phyloP scores from a whole-genome alignment of 2,888 invertebrate genomes.

The Chrysodeixis includens region DNA sequence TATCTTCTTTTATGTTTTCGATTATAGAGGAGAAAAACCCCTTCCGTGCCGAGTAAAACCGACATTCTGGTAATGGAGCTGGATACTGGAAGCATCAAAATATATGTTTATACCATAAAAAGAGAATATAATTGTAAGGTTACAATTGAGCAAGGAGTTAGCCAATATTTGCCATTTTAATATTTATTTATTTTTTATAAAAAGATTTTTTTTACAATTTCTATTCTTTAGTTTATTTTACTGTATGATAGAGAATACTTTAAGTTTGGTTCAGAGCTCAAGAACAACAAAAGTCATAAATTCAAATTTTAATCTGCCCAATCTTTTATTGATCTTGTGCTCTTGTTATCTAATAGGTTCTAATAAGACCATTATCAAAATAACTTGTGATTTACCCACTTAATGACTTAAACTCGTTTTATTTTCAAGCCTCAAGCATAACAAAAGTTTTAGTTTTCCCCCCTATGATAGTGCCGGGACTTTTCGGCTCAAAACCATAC shows the following conservation, averaged over 20 bases:
- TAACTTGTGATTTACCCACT: conserved; percentile 8
- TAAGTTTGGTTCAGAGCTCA: neutral
- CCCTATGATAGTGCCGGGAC: neutral
- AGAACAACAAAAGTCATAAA: neutral
- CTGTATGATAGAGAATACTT: neutral
- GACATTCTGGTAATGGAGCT: conserved; percentile 79
- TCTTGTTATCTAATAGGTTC: conserved; percentile 2
- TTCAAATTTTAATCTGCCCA: neutral
- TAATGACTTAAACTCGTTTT: conserved; percentile 50
- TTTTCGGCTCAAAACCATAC: neutral
- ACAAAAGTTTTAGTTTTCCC: neutral
- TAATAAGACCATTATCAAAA: neutral
- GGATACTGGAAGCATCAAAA: conserved; percentile 34
- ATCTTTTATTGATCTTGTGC: neutral
- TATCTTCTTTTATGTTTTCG: conserved; percentile 97
- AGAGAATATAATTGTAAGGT: no score
- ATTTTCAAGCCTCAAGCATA: neutral
- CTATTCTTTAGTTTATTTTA: no score
- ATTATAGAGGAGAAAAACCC: conserved; percentile 96
- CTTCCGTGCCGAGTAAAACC: conserved; percentile 82
- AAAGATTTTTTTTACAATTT: neutral
- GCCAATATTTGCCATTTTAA: no score
- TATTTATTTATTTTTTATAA: no score
- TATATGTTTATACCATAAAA: neutral
- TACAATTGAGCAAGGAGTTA: no score